Base-by-base conservation (phyloP, 2,113 vertebrate genomes). In the Odontesthes bonariensis region DNA sequence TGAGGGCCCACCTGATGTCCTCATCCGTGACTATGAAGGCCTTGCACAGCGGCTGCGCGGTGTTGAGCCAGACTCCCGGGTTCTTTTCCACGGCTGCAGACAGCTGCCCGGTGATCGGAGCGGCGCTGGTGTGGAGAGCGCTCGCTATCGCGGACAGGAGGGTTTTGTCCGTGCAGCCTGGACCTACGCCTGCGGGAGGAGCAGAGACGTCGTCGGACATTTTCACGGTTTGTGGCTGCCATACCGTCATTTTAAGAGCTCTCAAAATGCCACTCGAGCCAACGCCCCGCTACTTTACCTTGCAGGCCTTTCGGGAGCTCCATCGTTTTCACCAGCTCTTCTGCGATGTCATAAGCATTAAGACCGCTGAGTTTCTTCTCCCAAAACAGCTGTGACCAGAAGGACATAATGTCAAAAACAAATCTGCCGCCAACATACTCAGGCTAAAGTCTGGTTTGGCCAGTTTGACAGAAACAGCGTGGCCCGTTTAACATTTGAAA, bases 1-100 rank as follows among this genome's bases (percentile, higher is more conserved):
- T 3, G 49, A 49, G 3, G 0, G 0, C 85, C 11, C 89, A 99
- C 98, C 97, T 96, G 88, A 99, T 99, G 84, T 99, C 98, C 77
- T 99, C 98, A 16, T 99, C 98, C 0, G 98, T 99, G 87, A 99
- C 98, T 73, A 98, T 98, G 84, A 99, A 99, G 8, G 97, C 98
- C 84, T 98, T 99, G 94, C 98, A 99, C 33, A 99, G 96, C 0
- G 98, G 98, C 92, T 99, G 98, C 0, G 97, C 89, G 0, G 98
- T 99, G 91, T 99, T 99, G 0, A 99, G 95, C 98, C 98, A 99
- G 0, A 99, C 97, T 0, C 97, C 98, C 0, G 98, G 98, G 82
- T 99, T 99, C 93, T 99, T 99, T 92, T 99, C 98, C 53, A 99
- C 98, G 0, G 97, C 98, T 0, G 98, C 98, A 0, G 98, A 99